These are phyloP conservation scores for Xestia c-nigrum DNA, from an alignment of 2,888 invertebrate species.

Conservation along the genomic window DNA sequence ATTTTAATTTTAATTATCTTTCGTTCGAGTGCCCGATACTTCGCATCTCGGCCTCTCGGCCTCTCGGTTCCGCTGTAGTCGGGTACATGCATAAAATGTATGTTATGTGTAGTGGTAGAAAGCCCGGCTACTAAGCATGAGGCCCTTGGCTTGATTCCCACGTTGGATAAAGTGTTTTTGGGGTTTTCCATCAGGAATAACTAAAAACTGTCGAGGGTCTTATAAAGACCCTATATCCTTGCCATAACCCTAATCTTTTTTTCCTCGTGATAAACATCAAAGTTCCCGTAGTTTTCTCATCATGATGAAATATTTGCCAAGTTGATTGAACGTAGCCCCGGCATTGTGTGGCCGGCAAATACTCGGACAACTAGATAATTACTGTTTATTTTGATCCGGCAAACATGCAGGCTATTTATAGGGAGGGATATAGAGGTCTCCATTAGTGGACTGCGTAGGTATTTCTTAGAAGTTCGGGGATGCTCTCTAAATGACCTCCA, in stretches of 20 bases:
- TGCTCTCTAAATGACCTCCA: too few species aligned
- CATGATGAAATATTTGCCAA: constrained; percentile 60
- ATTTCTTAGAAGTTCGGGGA: background rate
- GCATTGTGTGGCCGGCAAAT: constrained; percentile 57
- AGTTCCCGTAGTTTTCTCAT: background rate
- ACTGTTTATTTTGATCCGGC: constrained; percentile 55
- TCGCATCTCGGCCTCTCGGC: too few species aligned
- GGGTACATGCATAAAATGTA: too few species aligned
- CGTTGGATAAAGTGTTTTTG: background rate
- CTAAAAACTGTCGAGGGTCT: background rate
- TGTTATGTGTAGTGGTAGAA: too few species aligned
- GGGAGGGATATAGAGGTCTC: background rate
- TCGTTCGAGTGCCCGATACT: too few species aligned
- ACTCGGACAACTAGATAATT: constrained; percentile 60
- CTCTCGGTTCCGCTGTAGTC: too few species aligned
- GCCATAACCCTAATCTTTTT: background rate
- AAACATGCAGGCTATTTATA: constrained; percentile 49
- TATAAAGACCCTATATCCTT: background rate
- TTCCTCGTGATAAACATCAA: background rate
- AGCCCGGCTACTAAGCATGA: too few species aligned
- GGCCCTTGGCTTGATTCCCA: too few species aligned
- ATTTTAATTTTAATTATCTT: too few species aligned
- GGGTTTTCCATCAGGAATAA: background rate
- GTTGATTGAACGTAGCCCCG: constrained; percentile 59
- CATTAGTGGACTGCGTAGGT: constrained; percentile 17